Evolutionary conservation across 2,113 vertebrate genomes (phyloP).

Genomic region (Callorhinus ursinus): DNA sequence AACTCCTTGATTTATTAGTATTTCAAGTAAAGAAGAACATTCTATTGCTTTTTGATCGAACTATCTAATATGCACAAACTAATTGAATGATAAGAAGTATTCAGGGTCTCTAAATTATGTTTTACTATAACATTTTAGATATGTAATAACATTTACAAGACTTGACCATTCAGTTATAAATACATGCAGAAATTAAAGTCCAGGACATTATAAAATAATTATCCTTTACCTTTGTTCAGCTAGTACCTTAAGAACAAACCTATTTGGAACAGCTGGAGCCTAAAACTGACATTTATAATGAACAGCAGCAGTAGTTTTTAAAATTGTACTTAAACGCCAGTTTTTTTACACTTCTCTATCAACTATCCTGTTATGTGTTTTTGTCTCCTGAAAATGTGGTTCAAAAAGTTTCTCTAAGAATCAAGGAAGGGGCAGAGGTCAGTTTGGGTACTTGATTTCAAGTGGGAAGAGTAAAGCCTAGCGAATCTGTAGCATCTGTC

Average conservation of each 20-base stretch:
- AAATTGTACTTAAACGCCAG: slow-evolving; percentile 67
- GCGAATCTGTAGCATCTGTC: neutral
- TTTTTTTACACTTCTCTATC: slow-evolving; percentile 56
- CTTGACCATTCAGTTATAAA: slow-evolving; percentile 77
- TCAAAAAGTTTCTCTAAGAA: slow-evolving; percentile 59
- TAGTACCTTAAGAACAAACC: slow-evolving; percentile 78
- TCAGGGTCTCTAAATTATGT: slow-evolving; percentile 35
- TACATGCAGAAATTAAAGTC: slow-evolving; percentile 61
- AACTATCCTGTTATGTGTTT: slow-evolving; percentile 65
- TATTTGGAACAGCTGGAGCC: slow-evolving; percentile 78
- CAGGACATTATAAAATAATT: slow-evolving; percentile 79
- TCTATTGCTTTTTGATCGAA: slow-evolving; percentile 52
- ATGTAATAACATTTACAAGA: slow-evolving; percentile 38
- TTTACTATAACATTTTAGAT: slow-evolving; percentile 56
- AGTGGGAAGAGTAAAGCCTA: neutral
- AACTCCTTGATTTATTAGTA: slow-evolving; percentile 61
- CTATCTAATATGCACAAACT: slow-evolving; percentile 22
- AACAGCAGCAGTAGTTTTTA: slow-evolving; percentile 60
- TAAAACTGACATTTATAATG: slow-evolving; percentile 77
- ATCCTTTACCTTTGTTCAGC: slow-evolving; percentile 71
- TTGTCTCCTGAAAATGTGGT: slow-evolving; percentile 64
- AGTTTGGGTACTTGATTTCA: neutral
- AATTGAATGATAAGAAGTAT: slow-evolving; percentile 50
- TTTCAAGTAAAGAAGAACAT: neutral
- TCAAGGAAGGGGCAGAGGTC: neutral